These are phyloP conservation scores for Eulemur macaco DNA, from an alignment of 2,113 vertebrate genomes.

Conservation along the genomic window DNA sequence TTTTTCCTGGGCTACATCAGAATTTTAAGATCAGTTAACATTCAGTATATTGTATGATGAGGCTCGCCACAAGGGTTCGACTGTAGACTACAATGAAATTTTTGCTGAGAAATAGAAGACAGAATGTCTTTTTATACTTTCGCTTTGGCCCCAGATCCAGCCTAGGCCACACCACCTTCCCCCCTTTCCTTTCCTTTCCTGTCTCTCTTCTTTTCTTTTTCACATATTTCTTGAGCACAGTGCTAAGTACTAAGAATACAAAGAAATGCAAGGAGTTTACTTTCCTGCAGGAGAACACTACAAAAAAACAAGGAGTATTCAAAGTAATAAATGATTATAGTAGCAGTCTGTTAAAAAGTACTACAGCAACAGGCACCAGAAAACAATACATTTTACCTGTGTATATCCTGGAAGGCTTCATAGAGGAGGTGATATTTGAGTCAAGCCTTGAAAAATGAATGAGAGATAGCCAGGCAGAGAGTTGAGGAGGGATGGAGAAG, in stretches of 20 bases:
- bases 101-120: conserved; percentile 6
- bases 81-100: neutral
- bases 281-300: neutral
- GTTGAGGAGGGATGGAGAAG: neutral
- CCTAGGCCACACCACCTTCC: neutral
- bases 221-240: neutral
- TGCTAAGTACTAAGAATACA: neutral
- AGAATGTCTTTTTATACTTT: neutral
- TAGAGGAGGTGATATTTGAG: neutral
- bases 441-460: conserved; percentile 41
- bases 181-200: neutral
- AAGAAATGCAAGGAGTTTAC: conserved; percentile 1
- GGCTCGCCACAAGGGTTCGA: neutral
- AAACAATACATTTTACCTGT: neutral
- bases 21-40: conserved; percentile 53
- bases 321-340: neutral
- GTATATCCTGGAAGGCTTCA: neutral
- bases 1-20: neutral
- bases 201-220: neutral
- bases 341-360: neutral
- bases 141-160: neutral
- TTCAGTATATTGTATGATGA: neutral
- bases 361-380: neutral
- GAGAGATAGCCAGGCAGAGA: neutral
- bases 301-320: neutral